A percentile compares a stretch with the other conserved stretches of the same genome.
These are phyloP conservation scores for Sycophila sp. DNA, from an alignment of 1,140 invertebrate genomes.

Conservation along the genomic window DNA sequence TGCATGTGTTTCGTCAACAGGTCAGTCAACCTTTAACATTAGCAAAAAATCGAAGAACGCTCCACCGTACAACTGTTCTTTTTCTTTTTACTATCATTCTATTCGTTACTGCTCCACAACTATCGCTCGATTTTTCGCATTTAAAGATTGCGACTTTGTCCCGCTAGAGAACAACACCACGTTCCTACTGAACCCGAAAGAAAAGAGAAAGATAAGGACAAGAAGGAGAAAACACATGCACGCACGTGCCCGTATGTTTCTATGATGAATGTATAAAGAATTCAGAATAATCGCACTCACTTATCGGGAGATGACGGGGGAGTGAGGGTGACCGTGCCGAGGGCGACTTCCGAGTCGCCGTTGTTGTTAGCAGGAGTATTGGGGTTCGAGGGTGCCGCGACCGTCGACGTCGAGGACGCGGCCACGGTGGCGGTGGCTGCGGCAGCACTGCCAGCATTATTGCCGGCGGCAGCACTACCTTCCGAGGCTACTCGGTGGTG, in stretches of 20 bases:
- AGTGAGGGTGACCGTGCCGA: slow-evolving; percentile 67
- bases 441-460: no score
- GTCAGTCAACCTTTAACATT: slow-evolving; percentile 20
- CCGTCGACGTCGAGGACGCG: slow-evolving; percentile 40
- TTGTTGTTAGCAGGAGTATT: slow-evolving; percentile 52
- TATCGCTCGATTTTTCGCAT: background rate
- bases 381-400: slow-evolving; percentile 59
- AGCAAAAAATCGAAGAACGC: slow-evolving; percentile 17
- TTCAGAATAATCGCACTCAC: slow-evolving; percentile 60
- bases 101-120: no score
- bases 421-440: slow-evolving; percentile 43
- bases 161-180: background rate
- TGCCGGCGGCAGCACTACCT: no score
- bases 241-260: slow-evolving; percentile 22
- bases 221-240: slow-evolving; percentile 24
- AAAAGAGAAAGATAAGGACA: no score
- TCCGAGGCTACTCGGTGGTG: slow-evolving; percentile 41
- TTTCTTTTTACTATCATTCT: no score
- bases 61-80: no score
- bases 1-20: slow-evolving; percentile 30
- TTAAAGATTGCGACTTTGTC: slow-evolving; percentile 18
- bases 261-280: slow-evolving; percentile 35
- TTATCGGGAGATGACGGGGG: slow-evolving; percentile 72
- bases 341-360: slow-evolving; percentile 59
- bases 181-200: slow-evolving; percentile 11